phyloP scores from a whole-genome alignment of 2,888 invertebrate species.

The Cantharis rustica region DNA sequence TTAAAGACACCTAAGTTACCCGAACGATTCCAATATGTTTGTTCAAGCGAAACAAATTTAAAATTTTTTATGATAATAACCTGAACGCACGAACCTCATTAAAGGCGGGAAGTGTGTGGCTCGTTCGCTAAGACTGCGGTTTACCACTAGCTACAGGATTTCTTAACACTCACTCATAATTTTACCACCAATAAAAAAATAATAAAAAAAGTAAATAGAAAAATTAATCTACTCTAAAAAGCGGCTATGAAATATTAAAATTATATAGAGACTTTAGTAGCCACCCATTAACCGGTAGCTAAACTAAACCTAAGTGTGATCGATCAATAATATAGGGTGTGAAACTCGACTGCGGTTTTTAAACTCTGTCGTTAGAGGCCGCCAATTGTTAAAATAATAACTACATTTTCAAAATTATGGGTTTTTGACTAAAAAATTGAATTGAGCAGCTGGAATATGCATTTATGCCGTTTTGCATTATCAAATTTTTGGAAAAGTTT shows the following conservation, averaged over 20 bases:
- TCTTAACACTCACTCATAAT: neutral
- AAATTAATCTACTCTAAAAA: neutral
- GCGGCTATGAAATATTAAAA: neutral
- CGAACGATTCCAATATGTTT: constrained; percentile 30
- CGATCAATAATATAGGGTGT: neutral
- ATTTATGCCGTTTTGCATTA: neutral
- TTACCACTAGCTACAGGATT: constrained; percentile 34
- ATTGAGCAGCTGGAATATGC: neutral
- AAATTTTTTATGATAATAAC: constrained; percentile 30
- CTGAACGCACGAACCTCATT: constrained; percentile 54
- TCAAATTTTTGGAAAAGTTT: neutral
- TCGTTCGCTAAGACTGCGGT: constrained; percentile 50
- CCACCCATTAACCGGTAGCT: neutral
- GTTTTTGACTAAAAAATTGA: neutral
- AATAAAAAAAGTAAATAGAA: neutral
- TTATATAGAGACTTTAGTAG: neutral
- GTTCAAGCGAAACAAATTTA: constrained; percentile 43
- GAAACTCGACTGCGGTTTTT: neutral
- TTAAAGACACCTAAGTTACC: constrained; percentile 3
- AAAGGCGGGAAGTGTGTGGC: constrained; percentile 52
- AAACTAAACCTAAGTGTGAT: neutral
- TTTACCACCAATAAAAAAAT: neutral
- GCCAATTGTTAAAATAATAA: neutral
- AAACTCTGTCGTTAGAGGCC: neutral
- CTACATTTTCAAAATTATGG: neutral